Evolutionary conservation across 2,113 vertebrate genomes (phyloP).

Genomic region (Cranoglanis bouderius): DNA sequence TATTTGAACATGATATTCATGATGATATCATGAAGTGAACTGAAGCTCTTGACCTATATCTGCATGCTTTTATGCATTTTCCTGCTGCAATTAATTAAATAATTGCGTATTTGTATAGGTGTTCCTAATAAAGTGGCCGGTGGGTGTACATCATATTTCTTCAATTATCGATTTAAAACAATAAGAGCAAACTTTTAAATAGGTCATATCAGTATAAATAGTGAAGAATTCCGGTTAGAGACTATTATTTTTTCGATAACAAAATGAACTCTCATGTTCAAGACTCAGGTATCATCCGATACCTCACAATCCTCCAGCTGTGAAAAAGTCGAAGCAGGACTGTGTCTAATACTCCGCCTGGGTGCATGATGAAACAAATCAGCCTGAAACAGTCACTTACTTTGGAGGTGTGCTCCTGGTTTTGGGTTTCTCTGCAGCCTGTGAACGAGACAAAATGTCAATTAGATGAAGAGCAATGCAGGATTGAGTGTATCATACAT

Average conservation of each 20-base stretch:
- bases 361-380: slow-evolving; percentile 8
- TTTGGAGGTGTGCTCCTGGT: slow-evolving; percentile 83
- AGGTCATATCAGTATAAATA: neutral
- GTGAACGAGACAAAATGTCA: slow-evolving; percentile 69
- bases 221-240: neutral
- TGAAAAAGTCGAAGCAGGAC: neutral
- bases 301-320: slow-evolving; percentile 17
- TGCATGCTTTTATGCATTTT: neutral
- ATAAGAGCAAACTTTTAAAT: neutral
- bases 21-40: neutral
- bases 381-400: slow-evolving; percentile 74
- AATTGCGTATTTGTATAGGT: neutral
- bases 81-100: neutral
- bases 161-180: neutral
- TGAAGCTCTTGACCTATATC: neutral
- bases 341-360: slow-evolving; percentile 8
- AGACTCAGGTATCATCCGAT: neutral
- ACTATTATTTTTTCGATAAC: neutral
- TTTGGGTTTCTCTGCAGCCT: slow-evolving; percentile 92
- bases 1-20: too few relatives aligned
- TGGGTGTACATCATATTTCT: neutral
- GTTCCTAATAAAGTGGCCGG: neutral
- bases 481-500: neutral
- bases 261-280: neutral
- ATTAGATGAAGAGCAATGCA: slow-evolving; percentile 3